Evolutionary conservation across 2,113 vertebrate species (phyloP), one percentile per base, ranked within the genome.

Genomic region (Leucoraja erinaceus): DNA sequence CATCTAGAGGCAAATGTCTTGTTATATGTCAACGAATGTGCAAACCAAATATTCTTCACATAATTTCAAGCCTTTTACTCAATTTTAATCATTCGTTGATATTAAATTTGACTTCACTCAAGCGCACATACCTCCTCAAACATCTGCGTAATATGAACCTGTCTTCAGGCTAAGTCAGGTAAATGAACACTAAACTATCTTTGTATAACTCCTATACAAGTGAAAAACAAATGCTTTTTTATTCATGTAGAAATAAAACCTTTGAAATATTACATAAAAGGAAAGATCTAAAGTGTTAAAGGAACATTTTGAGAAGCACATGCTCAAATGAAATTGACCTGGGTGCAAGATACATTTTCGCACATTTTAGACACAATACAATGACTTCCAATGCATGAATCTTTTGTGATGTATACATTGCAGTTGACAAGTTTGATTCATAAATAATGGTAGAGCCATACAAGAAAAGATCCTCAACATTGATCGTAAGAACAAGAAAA

Each of bases 41-140:
- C 18, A 20, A 86, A 25, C n/a, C 20, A 90, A 72, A 38, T 91
- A 72, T 72, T 91, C 61, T 47, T 91, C 88, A 54, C 4, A 38
- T 72, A 20, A 20, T 72, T 91, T 25, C n/a, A 91, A 47, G 12
- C 10, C 33, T 72, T 72, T 72, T 25, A 91, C 18, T 22, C 7
- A 91, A 72, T 70, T 47, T 10, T 70, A 61, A 88, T 88, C 84
- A 66, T 84, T 70, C 8, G 68, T 91, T 91, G 47, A 91, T 91
- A 72, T 90, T 66, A 20, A 72, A 12, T 38, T 70, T 68, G 63
- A 47, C 38, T 91, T 91, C 33, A 47, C 5, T 90, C 31, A 90
- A 38, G 31, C 33, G 33, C 38, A 38, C 54, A 10, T 90, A 38
- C 33, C 5, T 88, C 5, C 10, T 47, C 3, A 25, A 4, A 47